Percentiles rank a stretch among this genome's conserved stretches.
Conservation (phyloP, 2,113 vertebrate species). For the Colistium nudipinnis region DNA sequence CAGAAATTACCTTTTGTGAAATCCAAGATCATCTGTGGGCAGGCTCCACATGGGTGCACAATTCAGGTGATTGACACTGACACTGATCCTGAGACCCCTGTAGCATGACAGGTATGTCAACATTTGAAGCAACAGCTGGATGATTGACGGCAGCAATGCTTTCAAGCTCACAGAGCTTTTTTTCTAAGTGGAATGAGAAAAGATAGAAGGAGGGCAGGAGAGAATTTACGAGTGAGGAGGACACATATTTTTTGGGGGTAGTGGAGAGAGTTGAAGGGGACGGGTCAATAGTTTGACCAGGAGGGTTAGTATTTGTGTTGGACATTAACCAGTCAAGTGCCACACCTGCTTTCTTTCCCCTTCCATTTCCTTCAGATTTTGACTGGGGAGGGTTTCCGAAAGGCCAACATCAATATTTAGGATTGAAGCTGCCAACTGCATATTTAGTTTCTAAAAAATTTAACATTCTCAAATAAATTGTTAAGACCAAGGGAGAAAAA, state of each 20-base stretch:
- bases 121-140: constrained; percentile 14
- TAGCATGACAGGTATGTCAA: constrained; percentile 23
- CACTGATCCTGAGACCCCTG: constrained; percentile 17
- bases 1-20: constrained; percentile 28
- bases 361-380: background rate
- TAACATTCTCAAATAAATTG: background rate
- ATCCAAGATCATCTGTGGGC: constrained; percentile 33
- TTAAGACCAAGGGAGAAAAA: background rate
- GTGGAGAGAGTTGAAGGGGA: constrained; percentile 16
- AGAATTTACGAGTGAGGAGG: constrained; percentile 13
- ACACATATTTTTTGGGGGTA: constrained; percentile 12
- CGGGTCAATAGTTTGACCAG: constrained; percentile 30
- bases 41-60: constrained; percentile 1
- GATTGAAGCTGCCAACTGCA: background rate
- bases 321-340: constrained; percentile 29
- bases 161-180: background rate
- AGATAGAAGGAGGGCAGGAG: constrained; percentile 3
- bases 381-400: background rate
- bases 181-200: constrained; percentile 12
- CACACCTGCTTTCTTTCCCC: constrained; percentile 34
- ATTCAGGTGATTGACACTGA: constrained; percentile 41
- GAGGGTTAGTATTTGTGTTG: constrained; percentile 55
- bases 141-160: constrained; percentile 13
- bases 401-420: constrained; percentile 6
- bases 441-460: background rate